A percentile compares a stretch with the other conserved stretches of the same genome.
phyloP scores from a whole-genome alignment of 2,888 invertebrate species.

The Xanthia togata region DNA sequence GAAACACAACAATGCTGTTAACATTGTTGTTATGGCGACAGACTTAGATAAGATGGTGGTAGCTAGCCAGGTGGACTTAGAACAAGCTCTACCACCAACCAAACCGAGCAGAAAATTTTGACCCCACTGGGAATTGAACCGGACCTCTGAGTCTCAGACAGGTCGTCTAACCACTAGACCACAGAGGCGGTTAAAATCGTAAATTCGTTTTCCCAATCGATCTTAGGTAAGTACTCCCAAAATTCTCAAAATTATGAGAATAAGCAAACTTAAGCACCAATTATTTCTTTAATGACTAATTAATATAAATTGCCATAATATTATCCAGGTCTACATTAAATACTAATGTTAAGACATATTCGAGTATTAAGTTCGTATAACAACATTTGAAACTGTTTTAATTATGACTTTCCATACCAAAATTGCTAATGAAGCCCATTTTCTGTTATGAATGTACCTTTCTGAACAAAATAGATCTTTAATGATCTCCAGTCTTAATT shows the following conservation, averaged over 20 bases:
- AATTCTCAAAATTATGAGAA: not conserved
- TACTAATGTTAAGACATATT: not conserved
- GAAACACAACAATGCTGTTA: too few species aligned
- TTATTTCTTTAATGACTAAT: not conserved
- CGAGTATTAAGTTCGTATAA: not conserved
- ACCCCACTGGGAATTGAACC: too few species aligned
- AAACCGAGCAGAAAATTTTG: too few species aligned
- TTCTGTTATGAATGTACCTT: not conserved
- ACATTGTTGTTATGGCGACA: too few species aligned
- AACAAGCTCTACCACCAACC: too few species aligned
- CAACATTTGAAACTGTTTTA: slow-evolving; percentile 17
- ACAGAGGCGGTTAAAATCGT: too few species aligned
- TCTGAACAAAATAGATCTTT: not conserved
- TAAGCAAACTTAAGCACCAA: not conserved
- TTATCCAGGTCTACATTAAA: slow-evolving; percentile 9
- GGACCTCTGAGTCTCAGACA: too few species aligned
- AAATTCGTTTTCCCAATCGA: too few species aligned
- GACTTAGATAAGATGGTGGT: too few species aligned
- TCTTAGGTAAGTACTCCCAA: not conserved
- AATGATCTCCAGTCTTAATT: not conserved
- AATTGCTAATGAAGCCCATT: slow-evolving; percentile 11
- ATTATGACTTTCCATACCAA: slow-evolving; percentile 10
- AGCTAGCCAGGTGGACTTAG: too few species aligned
- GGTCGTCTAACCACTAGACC: too few species aligned
- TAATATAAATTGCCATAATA: not conserved